phyloP scores from a whole-genome alignment of 2,113 vertebrate genomes.

The Mesembrinibis cayennensis region DNA sequence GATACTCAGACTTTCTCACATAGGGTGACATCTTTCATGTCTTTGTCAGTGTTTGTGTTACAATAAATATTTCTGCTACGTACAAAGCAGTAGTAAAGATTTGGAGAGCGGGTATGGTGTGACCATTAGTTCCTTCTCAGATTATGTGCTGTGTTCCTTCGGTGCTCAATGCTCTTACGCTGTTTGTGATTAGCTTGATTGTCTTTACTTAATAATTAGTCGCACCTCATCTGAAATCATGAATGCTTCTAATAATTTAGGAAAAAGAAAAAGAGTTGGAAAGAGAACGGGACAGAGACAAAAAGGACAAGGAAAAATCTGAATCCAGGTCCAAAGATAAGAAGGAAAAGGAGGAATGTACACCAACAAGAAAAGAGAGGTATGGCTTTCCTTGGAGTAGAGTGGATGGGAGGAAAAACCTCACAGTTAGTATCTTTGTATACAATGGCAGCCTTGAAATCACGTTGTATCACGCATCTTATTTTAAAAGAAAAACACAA shows the following conservation, averaged over 20 bases:
- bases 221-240: not conserved
- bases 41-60: not conserved
- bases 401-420: not conserved
- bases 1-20: not conserved
- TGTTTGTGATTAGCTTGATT: not conserved
- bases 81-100: not conserved
- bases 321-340: constrained; percentile 91
- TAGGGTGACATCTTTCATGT: not conserved
- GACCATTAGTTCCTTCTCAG: not conserved
- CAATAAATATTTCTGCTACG: not conserved
- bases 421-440: not conserved
- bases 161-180: not conserved
- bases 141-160: not conserved
- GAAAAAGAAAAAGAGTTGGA: constrained; percentile 97
- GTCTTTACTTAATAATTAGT: not conserved
- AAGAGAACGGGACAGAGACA: constrained; percentile 91
- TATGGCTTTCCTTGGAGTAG: constrained; percentile 39
- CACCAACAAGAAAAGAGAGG: constrained; percentile 95
- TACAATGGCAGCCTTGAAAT: not conserved
- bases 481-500: not conserved
- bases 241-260: constrained; percentile 67
- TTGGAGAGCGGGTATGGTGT: not conserved
- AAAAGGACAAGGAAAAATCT: constrained; percentile 90
- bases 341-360: constrained; percentile 90
- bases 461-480: fast-evolving